These are phyloP conservation scores for Herminia tarsipennalis DNA, from an alignment of 2,888 invertebrate species.

Conservation along the genomic window DNA sequence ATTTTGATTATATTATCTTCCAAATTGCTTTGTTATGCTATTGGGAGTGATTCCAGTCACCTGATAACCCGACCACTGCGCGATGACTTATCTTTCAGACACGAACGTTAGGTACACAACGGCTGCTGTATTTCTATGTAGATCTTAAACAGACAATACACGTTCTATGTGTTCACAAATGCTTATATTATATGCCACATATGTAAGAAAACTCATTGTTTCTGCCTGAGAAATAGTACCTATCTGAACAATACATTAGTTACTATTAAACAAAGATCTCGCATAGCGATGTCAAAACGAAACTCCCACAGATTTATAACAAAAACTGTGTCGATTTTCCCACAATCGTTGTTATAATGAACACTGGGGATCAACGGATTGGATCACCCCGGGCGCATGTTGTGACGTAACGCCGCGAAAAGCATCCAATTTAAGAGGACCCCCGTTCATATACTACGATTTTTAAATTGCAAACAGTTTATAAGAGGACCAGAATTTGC, in stretches of 20 bases:
- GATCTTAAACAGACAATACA: background rate
- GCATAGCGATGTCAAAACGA: slow-evolving; percentile 68
- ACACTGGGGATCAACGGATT: slow-evolving; percentile 74
- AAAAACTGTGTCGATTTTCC: slow-evolving; percentile 80
- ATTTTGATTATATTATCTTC: no score
- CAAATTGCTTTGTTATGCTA: no score
- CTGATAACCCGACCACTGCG: no score
- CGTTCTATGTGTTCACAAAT: no score
- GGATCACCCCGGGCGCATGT: slow-evolving; percentile 63
- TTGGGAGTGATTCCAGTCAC: no score
- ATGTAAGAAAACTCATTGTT: slow-evolving; percentile 31
- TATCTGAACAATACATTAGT: slow-evolving; percentile 26
- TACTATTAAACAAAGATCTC: slow-evolving; percentile 56
- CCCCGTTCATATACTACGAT: slow-evolving; percentile 34
- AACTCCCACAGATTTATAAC: slow-evolving; percentile 82
- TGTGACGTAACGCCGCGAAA: slow-evolving; percentile 61
- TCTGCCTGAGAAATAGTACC: slow-evolving; percentile 20
- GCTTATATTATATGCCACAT: no score
- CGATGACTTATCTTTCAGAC: no score
- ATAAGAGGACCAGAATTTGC: slow-evolving; percentile 20
- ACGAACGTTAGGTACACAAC: no score
- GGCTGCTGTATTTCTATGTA: background rate
- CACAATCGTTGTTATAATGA: slow-evolving; percentile 76
- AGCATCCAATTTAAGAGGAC: slow-evolving; percentile 52
- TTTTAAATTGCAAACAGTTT: slow-evolving; percentile 2